A percentile compares a stretch with the other conserved stretches of the same genome.
Evolutionary conservation across 2,888 invertebrate species (phyloP).

Genomic region (Netelia inedita): DNA sequence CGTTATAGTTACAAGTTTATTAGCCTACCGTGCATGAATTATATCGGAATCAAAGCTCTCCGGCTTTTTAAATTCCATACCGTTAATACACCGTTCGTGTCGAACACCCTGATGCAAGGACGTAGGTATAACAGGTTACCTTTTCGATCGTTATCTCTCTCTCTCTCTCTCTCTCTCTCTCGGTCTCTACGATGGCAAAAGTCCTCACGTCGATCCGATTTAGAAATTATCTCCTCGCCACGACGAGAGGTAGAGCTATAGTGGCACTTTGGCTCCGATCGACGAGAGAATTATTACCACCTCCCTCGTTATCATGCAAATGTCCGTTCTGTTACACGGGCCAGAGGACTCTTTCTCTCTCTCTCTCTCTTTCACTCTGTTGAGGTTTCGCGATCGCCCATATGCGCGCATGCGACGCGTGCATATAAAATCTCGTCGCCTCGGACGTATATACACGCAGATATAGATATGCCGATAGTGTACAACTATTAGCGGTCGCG

Average conservation of each 20-base stretch:
- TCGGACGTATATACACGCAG: slow-evolving; percentile 19
- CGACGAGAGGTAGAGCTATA: background rate
- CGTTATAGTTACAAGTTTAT: slow-evolving; percentile 21
- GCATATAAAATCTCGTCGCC: slow-evolving; percentile 50
- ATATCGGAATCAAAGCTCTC: slow-evolving; percentile 20
- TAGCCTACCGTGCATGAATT: slow-evolving; percentile 1
- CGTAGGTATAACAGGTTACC: slow-evolving; percentile 49
- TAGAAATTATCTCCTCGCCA: slow-evolving; percentile 64
- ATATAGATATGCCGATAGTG: background rate
- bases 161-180: background rate
- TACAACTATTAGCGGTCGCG: slow-evolving; percentile 42
- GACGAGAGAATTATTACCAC: slow-evolving; percentile 44
- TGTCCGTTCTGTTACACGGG: slow-evolving; percentile 54
- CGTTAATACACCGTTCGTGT: background rate
- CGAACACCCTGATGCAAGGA: slow-evolving; percentile 5
- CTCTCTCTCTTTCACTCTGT: background rate
- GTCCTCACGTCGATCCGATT: slow-evolving; percentile 49
- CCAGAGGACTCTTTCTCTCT: slow-evolving; percentile 8
- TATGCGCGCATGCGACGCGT: slow-evolving; percentile 24
- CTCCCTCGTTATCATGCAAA: slow-evolving; percentile 71
- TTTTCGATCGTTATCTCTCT: slow-evolving; percentile 53
- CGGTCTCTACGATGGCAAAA: slow-evolving; percentile 34
- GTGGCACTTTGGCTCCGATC: slow-evolving; percentile 44
- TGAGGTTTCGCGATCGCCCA: slow-evolving; percentile 52
- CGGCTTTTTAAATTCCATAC: background rate